Percentiles rank a stretch among this genome's conserved stretches.
Conservation (phyloP, 2,113 vertebrate genomes). For the Microcebus griseorufus region DNA sequence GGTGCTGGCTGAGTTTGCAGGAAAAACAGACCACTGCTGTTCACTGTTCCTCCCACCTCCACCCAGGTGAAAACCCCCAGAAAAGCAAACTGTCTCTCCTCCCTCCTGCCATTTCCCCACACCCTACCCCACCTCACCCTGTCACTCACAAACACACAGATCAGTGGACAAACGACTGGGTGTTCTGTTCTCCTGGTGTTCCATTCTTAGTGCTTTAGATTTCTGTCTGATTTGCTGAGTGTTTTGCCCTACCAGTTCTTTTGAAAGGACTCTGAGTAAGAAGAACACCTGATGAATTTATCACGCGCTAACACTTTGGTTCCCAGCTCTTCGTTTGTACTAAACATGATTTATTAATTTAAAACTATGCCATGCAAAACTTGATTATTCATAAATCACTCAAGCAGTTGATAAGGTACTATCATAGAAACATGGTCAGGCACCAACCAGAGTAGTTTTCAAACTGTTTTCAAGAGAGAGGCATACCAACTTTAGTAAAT, state of each 20-base stretch:
- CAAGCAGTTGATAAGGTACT: neutral
- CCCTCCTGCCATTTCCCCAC: too few species aligned
- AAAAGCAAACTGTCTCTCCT: neutral
- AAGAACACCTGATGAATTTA: conserved; percentile 4
- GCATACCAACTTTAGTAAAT: neutral
- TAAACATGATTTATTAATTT: conserved; percentile 3
- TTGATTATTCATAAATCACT: neutral
- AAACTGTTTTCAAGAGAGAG: conserved; percentile 17
- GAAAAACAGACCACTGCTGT: neutral
- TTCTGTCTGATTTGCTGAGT: neutral
- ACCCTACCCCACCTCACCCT: too few species aligned
- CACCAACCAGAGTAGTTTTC: neutral
- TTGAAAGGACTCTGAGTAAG: neutral
- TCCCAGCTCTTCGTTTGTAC: neutral
- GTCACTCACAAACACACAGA: neutral
- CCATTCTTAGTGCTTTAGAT: neutral
- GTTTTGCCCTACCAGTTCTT: neutral
- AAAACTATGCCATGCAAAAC: conserved; percentile 11
- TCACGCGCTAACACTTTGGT: neutral
- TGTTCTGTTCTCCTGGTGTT: neutral
- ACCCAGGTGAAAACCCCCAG: neutral
- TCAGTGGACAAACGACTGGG: neutral
- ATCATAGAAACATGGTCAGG: neutral
- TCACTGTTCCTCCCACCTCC: neutral
- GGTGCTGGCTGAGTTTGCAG: neutral